Evolutionary conservation across 2,797 vertebrate species (phyloP).

Genomic region (Mareca penelope): DNA sequence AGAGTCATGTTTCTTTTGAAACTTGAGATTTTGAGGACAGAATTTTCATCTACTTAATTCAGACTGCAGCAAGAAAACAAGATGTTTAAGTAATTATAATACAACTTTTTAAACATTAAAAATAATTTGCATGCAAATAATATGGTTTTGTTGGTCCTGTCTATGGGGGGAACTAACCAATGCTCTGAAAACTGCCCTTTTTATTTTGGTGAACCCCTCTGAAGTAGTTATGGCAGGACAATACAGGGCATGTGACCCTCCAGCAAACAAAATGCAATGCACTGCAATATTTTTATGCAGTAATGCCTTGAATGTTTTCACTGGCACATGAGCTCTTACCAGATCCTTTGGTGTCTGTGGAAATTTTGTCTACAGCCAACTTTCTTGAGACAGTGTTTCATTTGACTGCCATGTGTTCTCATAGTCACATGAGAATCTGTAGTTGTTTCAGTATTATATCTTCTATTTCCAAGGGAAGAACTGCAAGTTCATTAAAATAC

Average conservation of each 20-base stretch:
- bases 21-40: slow-evolving; percentile 21
- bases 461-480: background rate
- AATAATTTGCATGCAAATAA: background rate
- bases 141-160: background rate
- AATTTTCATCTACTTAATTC: slow-evolving; percentile 19
- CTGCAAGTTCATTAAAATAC: background rate
- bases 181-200: background rate
- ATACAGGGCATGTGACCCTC: background rate
- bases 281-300: background rate
- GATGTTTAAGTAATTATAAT: background rate
- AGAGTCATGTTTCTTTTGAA: slow-evolving; percentile 49
- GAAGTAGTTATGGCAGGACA: background rate
- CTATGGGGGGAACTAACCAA: background rate
- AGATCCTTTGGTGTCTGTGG: background rate
- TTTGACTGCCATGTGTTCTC: background rate
- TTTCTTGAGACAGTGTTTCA: background rate
- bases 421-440: background rate
- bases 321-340: background rate
- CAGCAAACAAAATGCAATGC: background rate
- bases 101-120: background rate
- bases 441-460: background rate
- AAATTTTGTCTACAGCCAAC: background rate
- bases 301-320: background rate
- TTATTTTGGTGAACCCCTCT: background rate
- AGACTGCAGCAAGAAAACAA: background rate